phyloP scores from a whole-genome alignment of 1,140 invertebrate species.

The Hyles euphorbiae region DNA sequence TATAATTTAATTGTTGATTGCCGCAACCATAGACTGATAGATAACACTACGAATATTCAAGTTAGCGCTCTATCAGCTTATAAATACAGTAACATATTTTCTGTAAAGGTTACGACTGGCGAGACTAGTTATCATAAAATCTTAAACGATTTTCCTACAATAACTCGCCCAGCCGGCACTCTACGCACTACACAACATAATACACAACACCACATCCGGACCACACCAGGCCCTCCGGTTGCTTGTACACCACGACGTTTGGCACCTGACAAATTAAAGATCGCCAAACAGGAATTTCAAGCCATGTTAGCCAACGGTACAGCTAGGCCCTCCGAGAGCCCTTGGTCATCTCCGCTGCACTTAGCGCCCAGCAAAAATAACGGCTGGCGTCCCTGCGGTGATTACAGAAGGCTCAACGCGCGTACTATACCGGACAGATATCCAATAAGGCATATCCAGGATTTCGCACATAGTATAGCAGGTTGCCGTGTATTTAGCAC shows the following conservation, averaged over 20 bases:
- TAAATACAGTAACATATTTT: constrained; percentile 14
- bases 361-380: no score
- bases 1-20: no score
- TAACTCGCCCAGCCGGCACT: constrained; percentile 1
- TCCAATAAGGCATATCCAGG: constrained; percentile 12
- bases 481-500: constrained; percentile 11
- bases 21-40: no score
- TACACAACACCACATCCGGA: constrained; percentile 4
- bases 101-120: not conserved
- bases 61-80: no score
- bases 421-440: constrained; percentile 9
- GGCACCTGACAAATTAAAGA: constrained; percentile 10
- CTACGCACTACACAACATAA: not conserved
- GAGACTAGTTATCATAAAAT: not conserved
- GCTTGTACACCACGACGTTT: constrained; percentile 3
- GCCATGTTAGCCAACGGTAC: constrained; percentile 1
- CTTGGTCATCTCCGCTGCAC: no score
- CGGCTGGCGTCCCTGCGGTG: constrained; percentile 10
- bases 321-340: constrained; percentile 1
- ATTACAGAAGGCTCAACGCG: constrained; percentile 11
- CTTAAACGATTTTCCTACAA: constrained; percentile 3
- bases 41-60: no score
- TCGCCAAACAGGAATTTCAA: constrained; percentile 8
- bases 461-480: constrained; percentile 11
- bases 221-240: constrained; percentile 1